phyloP scores from a whole-genome alignment of 2,888 invertebrate species.

The Epistrophe grossulariae region DNA sequence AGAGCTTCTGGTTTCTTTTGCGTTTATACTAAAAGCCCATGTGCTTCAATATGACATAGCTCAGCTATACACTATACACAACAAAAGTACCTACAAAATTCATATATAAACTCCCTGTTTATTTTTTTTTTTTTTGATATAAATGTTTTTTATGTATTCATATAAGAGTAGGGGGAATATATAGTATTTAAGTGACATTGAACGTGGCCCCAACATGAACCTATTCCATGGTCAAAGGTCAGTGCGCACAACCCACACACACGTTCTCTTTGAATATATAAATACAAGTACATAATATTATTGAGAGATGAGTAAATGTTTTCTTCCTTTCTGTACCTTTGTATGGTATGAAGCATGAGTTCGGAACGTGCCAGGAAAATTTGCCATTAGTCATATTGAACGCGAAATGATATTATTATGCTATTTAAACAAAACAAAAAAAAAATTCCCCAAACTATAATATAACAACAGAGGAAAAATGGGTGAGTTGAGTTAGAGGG shows the following conservation, averaged over 20 bases:
- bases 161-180: conserved; percentile 11
- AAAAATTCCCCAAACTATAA: conserved; percentile 49
- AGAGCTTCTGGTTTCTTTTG: conserved; percentile 25
- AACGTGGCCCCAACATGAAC: conserved; percentile 69
- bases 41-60: neutral
- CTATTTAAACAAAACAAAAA: conserved; percentile 14
- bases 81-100: neutral
- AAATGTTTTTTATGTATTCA: conserved; percentile 6
- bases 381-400: conserved; percentile 58
- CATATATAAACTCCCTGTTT: neutral
- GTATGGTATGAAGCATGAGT: conserved; percentile 11
- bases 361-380: conserved; percentile 54
- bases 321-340: neutral
- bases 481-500: conserved; percentile 1
- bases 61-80: neutral
- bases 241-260: conserved; percentile 48
- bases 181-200: conserved; percentile 58
- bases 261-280: neutral
- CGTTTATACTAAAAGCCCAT: conserved; percentile 16
- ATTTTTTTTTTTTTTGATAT: neutral
- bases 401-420: conserved; percentile 20
- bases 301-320: conserved; percentile 30
- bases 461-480: neutral
- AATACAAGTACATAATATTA: neutral
- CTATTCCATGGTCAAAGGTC: conserved; percentile 71